phyloP scores from a whole-genome alignment of 53 echinoderm and acorn worm species.

The Echinometra lucunter region DNA sequence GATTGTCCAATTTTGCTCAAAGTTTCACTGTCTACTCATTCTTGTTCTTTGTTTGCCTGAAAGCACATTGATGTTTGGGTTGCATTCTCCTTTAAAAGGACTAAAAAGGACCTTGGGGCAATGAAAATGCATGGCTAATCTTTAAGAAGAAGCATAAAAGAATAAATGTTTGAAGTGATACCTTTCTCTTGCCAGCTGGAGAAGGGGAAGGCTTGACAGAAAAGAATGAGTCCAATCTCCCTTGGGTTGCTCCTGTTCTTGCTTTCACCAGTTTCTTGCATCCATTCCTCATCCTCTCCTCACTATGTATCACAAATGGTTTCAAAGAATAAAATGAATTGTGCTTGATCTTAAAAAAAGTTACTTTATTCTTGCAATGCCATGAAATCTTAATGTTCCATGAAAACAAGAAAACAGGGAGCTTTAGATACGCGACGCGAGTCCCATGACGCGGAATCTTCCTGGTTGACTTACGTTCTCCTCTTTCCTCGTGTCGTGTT shows the following conservation, averaged over 20 bases:
- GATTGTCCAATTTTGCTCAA: no score
- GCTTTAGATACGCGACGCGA: no score
- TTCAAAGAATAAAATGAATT: neutral
- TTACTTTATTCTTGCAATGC: neutral
- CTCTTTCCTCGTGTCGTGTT: no score
- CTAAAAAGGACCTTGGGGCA: neutral
- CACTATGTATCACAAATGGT: constrained; percentile 70
- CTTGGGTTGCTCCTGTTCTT: constrained; percentile 92
- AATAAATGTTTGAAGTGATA: neutral
- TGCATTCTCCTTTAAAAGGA: no score
- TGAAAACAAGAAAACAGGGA: no score
- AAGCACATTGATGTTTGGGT: no score
- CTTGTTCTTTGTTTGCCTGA: no score
- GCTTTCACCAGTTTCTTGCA: constrained; percentile 91
- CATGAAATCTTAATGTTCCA: neutral
- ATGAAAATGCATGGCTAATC: neutral
- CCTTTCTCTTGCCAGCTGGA: constrained; percentile 85
- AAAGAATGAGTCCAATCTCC: constrained; percentile 96
- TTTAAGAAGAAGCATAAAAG: no score
- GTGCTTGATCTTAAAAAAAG: neutral
- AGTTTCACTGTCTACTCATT: no score
- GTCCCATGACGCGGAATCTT: no score
- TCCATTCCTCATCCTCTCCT: constrained; percentile 96
- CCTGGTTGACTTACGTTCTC: no score
- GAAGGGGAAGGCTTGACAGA: constrained; percentile 76